Evolutionary conservation across 2,888 invertebrate species (phyloP).

Genomic region (Tetranychus truncatus): DNA sequence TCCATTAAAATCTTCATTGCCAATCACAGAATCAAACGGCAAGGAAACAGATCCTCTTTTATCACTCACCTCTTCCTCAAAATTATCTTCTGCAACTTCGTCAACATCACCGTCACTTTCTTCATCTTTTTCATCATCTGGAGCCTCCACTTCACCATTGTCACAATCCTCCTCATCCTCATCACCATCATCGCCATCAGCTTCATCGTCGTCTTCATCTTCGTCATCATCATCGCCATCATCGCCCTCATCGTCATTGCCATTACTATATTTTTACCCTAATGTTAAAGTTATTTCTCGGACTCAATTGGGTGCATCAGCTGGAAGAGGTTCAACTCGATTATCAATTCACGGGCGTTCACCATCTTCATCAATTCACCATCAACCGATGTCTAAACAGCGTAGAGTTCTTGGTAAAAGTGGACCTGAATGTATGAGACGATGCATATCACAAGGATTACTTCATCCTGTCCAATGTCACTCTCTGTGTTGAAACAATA

Average conservation of each 20-base stretch:
- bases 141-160: background rate
- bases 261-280: too few species aligned
- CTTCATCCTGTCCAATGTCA: conserved; percentile 33
- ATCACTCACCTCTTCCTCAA: too few species aligned
- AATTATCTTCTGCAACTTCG: background rate
- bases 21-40: too few species aligned
- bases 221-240: background rate
- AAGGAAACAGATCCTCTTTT: too few species aligned
- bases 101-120: background rate
- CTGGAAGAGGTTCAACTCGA: background rate
- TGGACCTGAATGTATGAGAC: conserved; percentile 31
- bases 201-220: background rate
- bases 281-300: conserved; percentile 1
- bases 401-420: conserved; percentile 27
- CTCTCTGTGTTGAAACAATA: conserved; percentile 29
- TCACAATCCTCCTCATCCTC: background rate
- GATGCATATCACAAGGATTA: conserved; percentile 31
- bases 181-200: background rate
- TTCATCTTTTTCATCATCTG: background rate
- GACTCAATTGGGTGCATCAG: background rate
- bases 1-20: too few species aligned
- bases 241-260: background rate
- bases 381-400: background rate
- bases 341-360: background rate
- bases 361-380: conserved; percentile 11